phyloP scores from a whole-genome alignment of 1,140 invertebrate species.

The Sarcophaga bullata region DNA sequence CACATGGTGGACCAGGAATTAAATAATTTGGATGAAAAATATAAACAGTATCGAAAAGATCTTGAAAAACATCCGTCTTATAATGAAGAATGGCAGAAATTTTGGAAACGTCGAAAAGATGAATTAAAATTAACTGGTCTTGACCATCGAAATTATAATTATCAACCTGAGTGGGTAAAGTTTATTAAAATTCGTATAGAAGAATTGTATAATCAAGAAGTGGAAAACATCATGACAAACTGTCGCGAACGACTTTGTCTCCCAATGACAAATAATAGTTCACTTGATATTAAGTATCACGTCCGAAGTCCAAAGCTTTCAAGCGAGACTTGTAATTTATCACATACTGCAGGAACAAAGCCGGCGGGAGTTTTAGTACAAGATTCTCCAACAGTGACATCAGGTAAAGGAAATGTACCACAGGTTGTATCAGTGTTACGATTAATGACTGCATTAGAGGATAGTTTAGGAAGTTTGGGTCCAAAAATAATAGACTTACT shows the following conservation, averaged over 20 bases:
- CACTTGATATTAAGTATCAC: constrained; percentile 54
- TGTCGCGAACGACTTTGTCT: constrained; percentile 54
- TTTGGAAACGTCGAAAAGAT: constrained; percentile 70
- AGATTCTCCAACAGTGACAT: neutral
- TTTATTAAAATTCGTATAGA: constrained; percentile 82
- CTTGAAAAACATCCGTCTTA: constrained; percentile 86
- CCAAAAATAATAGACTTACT: constrained; percentile 79
- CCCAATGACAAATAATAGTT: constrained; percentile 53
- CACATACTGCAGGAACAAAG: neutral
- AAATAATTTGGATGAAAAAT: constrained; percentile 52
- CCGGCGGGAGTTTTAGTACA: neutral
- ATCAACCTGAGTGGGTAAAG: constrained; percentile 85
- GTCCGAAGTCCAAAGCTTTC: neutral
- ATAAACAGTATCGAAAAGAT: constrained; percentile 66
- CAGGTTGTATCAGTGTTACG: constrained; percentile 73
- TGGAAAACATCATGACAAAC: constrained; percentile 64
- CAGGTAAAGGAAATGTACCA: neutral
- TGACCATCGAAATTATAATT: constrained; percentile 80
- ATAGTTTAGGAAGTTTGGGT: constrained; percentile 80
- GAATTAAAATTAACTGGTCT: constrained; percentile 68
- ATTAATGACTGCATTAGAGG: constrained; percentile 80
- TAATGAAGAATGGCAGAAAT: constrained; percentile 85
- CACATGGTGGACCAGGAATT: constrained; percentile 58
- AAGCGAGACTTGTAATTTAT: neutral
- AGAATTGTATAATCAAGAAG: constrained; percentile 73